Conservation (phyloP, 2,888 invertebrate species). For the Lasioglossum calceatum region DNA sequence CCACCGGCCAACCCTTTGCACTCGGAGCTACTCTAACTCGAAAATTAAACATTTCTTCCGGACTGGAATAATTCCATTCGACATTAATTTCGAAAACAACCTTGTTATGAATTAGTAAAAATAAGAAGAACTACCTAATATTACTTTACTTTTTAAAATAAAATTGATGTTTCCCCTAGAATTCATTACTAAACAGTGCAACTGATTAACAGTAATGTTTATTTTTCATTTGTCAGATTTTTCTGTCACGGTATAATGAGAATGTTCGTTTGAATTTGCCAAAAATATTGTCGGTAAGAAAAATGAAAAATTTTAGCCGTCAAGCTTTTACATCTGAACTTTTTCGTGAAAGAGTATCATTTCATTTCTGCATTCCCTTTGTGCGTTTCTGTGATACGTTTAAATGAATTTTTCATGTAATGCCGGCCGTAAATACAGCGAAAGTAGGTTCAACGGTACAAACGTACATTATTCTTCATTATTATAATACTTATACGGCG, state of each 20-base stretch:
- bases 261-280: neutral
- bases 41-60: too few species aligned
- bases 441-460: neutral
- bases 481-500: neutral
- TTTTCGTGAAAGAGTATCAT: neutral
- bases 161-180: too few species aligned
- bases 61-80: too few species aligned
- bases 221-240: neutral
- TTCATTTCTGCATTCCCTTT: neutral
- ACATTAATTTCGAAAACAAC: too few species aligned
- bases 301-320: neutral
- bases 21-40: too few species aligned
- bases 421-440: neutral
- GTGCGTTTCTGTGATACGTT: neutral
- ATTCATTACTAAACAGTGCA: too few species aligned
- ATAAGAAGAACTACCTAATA: too few species aligned
- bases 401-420: neutral
- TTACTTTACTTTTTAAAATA: too few species aligned
- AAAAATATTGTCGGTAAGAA: neutral
- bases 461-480: neutral
- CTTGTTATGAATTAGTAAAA: too few species aligned
- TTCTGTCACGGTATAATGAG: neutral
- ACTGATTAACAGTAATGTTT: neutral
- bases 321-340: neutral
- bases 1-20: too few species aligned